Base-by-base conservation (phyloP, 1,140 invertebrate species). In the Saccostrea echinata region DNA sequence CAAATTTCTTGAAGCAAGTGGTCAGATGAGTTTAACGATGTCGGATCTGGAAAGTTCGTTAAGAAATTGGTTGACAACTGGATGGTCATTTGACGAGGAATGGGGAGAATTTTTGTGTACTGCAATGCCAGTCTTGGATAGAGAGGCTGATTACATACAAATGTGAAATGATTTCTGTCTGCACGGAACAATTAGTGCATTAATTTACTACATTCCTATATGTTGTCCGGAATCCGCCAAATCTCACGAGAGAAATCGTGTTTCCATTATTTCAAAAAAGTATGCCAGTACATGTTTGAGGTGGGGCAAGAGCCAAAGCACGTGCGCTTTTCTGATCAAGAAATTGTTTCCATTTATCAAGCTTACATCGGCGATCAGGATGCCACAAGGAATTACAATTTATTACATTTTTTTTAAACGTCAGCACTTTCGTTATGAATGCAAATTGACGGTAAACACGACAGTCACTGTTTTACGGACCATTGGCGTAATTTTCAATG, bases 261-360 rank as follows among this genome's bases (percentile, higher is more conserved):
- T 76, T 76, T 76, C 68, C 68, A 76, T 76, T 76, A 76, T 76
- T 76, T 76, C 68, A 76, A 76, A 76, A 43, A 76, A 76, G 13
- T 27, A 76, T 76, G 68, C 68, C 68, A 76, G 27, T 76, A 30
- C 68, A 76, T 76, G 30, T 76, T 76, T 76, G 68, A 76, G 68
- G 68, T 33, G 27, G 68, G 68, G 27, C 12, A 27, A 76, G 11
- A 24, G 68, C 68, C 68, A 76, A 30, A 76, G 68, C 68, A 76
- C 68, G 24, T 76, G 68, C 27, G 68, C 27, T 76, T 30, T 76
- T 76, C 68, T 76, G 68, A 76, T 76, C 33, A 30, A 27, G 68
- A 30, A 33, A 76, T 76, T 76, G 16, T 76, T 11, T 76, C 68
- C 27, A 76, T 76, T 76, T 18, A 76, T 76, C 68, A 76, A 76